Evolutionary conservation across 2,888 invertebrate species (phyloP), one percentile per base, ranked within the genome.

Genomic region (Oscheius onirici): DNA sequence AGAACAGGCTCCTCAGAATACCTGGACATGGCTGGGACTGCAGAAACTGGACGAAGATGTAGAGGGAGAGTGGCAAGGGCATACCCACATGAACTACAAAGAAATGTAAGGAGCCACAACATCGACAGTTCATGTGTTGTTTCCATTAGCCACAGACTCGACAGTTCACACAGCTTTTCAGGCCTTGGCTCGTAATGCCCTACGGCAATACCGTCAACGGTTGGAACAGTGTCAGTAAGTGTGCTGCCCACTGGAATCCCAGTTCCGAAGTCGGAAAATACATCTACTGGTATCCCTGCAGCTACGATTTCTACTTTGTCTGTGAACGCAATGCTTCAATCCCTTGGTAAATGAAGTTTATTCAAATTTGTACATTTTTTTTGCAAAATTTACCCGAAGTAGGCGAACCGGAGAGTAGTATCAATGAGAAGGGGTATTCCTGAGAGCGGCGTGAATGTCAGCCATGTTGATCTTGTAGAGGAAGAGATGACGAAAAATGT

Each of bases 241-340:
- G 79, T 28, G 79, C 73, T 8, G 79, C 79, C 63, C 74, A 77
- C 66, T 79, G 43, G 71, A 77, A 69, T 17, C 52, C 74, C n/a
- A 26, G 71, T n/a, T 34, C 54, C 24, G 28, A 58, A 17, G 6
- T 69, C 11, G 69, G 57, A 46, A 69, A 69, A 17, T 76, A 75
- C 71, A 49, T 68, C n/a, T 77, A 67, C 72, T 79, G 63, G 58
- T 75, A 79, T 43, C 79, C 79, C 26, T 79, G 79, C 71, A 58
- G 34, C 11, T 79, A 67, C 68, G 49, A 67, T 24, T 73, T 51
- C 65, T 41, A 57, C 68, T 79, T 72, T 15, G 63, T 79, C 66
- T 79, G 79, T 69, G 79, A 79, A 60, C 34, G 34, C 8, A 34
- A 34, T 8, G 34, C n/a, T n/a, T n/a, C n/a, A 8, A 34, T 3